These are phyloP conservation scores for Petromus typicus DNA, from an alignment of 2,113 vertebrate genomes.

Conservation along the genomic window DNA sequence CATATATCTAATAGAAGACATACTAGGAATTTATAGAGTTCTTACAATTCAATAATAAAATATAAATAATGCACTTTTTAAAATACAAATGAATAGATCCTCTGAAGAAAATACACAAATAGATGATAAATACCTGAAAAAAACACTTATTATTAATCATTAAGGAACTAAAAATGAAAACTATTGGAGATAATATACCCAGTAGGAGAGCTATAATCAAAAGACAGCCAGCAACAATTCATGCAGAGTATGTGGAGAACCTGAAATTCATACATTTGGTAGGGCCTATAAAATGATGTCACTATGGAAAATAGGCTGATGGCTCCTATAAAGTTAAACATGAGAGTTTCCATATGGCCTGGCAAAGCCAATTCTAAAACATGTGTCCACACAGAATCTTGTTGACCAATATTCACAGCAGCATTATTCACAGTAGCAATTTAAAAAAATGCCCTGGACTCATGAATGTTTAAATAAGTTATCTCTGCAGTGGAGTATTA, in stretches of 20 bases:
- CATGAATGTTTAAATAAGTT: background rate
- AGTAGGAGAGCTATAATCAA: background rate
- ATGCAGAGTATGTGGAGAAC: background rate
- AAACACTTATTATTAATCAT: background rate
- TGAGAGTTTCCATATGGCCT: background rate
- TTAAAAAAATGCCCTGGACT: background rate
- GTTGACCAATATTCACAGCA: background rate
- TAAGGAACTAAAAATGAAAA: background rate
- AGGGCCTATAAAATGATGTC: background rate
- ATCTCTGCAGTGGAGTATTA: background rate
- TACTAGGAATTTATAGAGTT: background rate
- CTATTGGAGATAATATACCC: background rate
- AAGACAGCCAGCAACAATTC: background rate
- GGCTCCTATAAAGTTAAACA: background rate
- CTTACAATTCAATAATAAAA: background rate
- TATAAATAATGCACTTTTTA: background rate
- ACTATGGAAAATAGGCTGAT: background rate
- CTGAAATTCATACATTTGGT: background rate
- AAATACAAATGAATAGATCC: background rate
- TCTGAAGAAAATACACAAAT: background rate
- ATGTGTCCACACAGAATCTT: background rate
- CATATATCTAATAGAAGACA: background rate
- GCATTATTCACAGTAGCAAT: background rate
- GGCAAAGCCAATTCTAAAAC: background rate
- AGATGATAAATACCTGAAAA: background rate